A percentile compares a stretch with the other conserved stretches of the same genome.
These are phyloP conservation scores for Corynorhinus townsendii DNA, from an alignment of 2,113 vertebrate species.

Conservation along the genomic window DNA sequence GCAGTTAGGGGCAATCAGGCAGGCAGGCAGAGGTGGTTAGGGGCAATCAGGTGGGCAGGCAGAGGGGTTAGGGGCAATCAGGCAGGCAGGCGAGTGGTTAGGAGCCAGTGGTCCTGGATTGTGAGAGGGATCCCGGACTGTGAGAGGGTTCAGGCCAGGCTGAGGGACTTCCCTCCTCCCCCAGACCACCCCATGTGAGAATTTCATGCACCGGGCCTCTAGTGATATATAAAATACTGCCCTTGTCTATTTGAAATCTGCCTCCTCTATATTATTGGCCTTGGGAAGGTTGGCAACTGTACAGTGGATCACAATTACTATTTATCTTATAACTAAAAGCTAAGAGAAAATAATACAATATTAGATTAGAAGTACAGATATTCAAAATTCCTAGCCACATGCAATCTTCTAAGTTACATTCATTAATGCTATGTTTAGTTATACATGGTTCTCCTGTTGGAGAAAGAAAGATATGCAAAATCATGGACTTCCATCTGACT, in stretches of 20 bases:
- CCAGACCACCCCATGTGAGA: too few relatives aligned
- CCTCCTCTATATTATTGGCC: not conserved
- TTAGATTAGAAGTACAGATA: not conserved
- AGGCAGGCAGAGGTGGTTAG: too few relatives aligned
- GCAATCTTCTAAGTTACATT: not conserved
- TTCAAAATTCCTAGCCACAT: not conserved
- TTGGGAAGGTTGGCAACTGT: not conserved
- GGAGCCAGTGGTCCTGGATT: too few relatives aligned
- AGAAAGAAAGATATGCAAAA: not conserved
- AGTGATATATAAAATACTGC: not conserved
- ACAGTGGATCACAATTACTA: not conserved
- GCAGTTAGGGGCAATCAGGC: too few relatives aligned
- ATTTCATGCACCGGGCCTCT: too few relatives aligned
- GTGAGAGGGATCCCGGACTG: too few relatives aligned
- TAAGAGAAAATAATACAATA: slow-evolving; percentile 11
- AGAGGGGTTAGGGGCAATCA: too few relatives aligned
- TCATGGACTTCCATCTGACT: not conserved
- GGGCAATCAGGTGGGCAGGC: too few relatives aligned
- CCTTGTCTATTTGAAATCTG: not conserved
- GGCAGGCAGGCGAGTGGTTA: too few relatives aligned
- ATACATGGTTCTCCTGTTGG: not conserved
- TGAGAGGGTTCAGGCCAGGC: too few relatives aligned
- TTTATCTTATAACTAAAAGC: not conserved
- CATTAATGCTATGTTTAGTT: not conserved
- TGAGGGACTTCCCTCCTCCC: too few relatives aligned